These are phyloP conservation scores for Chionomys nivalis DNA, from an alignment of 2,113 vertebrate genomes.

Conservation along the genomic window DNA sequence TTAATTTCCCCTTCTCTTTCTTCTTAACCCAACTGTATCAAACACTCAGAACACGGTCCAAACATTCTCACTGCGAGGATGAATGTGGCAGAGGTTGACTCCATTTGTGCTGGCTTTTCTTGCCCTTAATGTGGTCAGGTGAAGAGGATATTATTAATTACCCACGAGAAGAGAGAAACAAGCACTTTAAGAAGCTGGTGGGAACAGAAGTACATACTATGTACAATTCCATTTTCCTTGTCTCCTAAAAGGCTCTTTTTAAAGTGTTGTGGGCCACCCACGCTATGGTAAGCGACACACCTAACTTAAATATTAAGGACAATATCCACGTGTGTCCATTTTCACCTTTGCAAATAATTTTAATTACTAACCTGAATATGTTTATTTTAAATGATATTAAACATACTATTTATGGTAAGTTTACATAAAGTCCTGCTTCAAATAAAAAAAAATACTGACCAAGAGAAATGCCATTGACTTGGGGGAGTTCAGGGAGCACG, in stretches of 20 bases:
- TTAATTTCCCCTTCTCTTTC: not conserved
- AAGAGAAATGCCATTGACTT: not conserved
- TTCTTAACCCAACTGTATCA: not conserved
- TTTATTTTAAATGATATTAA: not conserved
- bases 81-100: not conserved
- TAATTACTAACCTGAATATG: not conserved
- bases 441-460: not conserved
- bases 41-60: not conserved
- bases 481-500: not conserved
- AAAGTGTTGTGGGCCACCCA: not conserved
- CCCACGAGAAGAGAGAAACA: not conserved
- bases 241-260: not conserved
- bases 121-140: not conserved
- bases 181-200: not conserved
- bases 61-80: not conserved
- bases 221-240: not conserved
- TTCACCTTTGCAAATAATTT: not conserved
- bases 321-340: not conserved
- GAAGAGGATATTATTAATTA: not conserved
- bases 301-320: not conserved
- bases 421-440: not conserved
- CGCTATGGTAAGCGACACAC: not conserved
- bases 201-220: not conserved
- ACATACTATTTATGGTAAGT: not conserved
- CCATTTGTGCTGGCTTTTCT: not conserved